Conservation (phyloP, 2,113 vertebrate genomes). For the Erythrocercus mccallii region DNA sequence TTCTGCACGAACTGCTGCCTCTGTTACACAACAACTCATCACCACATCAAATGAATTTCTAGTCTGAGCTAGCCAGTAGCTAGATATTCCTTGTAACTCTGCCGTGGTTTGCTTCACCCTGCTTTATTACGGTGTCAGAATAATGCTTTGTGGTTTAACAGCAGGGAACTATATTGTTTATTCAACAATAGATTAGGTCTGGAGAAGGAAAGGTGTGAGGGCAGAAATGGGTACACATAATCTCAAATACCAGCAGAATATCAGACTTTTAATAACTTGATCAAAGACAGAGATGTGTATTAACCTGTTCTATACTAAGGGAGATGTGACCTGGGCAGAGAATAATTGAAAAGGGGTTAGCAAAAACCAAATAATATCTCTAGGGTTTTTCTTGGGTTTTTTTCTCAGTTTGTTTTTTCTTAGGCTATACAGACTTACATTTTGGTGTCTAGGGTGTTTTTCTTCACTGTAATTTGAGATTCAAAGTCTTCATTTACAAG, state of each 20-base stretch:
- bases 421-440: not conserved
- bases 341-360: not conserved
- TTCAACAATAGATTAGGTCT: not conserved
- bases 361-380: not conserved
- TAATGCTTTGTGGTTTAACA: not conserved
- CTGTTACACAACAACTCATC: not conserved
- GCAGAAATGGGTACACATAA: not conserved
- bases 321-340: not conserved
- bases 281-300: not conserved
- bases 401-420: not conserved
- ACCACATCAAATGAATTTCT: not conserved
- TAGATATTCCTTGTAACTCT: not conserved
- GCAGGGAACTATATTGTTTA: not conserved
- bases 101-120: not conserved
- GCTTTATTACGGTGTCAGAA: not conserved
- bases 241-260: not conserved
- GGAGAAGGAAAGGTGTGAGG: not conserved
- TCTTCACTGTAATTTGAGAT: not conserved
- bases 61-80: not conserved
- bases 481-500: not conserved
- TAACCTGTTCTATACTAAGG: not conserved
- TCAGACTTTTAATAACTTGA: not conserved
- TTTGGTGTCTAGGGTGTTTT: not conserved
- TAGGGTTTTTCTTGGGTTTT: rapidly evolving
- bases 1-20: not conserved